These are phyloP conservation scores for Cephus pulcher DNA, from an alignment of 2,888 invertebrate species.

Conservation along the genomic window DNA sequence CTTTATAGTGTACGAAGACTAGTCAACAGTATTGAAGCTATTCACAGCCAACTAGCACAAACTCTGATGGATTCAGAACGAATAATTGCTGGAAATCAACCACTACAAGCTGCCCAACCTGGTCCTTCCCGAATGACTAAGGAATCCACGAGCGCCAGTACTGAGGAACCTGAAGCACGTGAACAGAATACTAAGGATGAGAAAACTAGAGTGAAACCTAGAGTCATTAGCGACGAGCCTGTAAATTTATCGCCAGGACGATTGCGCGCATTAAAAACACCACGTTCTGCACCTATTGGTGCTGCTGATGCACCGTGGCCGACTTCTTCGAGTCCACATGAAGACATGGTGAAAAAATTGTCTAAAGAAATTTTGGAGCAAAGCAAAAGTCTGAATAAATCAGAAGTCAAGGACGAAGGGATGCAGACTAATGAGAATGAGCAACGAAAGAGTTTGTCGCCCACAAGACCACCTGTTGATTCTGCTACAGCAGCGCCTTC, in stretches of 20 bases:
- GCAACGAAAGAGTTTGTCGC: not conserved
- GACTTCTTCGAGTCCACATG: slow-evolving; percentile 35
- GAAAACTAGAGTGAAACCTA: slow-evolving; percentile 41
- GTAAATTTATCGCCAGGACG: slow-evolving; percentile 48
- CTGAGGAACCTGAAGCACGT: not conserved
- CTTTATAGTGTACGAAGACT: slow-evolving; percentile 44
- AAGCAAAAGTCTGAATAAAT: slow-evolving; percentile 50
- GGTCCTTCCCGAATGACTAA: not conserved
- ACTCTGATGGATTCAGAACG: slow-evolving; percentile 54
- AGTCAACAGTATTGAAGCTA: slow-evolving; percentile 53
- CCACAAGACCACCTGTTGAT: not conserved
- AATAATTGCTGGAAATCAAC: slow-evolving; percentile 38
- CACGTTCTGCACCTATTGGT: not conserved
- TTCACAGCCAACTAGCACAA: slow-evolving; percentile 50
- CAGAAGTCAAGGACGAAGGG: not conserved
- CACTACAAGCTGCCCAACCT: not conserved
- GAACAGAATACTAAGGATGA: not conserved
- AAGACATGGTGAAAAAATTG: slow-evolving; percentile 50
- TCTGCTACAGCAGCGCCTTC: not conserved
- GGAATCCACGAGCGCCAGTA: not conserved
- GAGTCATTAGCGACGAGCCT: slow-evolving; percentile 47
- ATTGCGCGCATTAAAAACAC: slow-evolving; percentile 19
- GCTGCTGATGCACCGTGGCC: not conserved
- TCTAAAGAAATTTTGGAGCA: slow-evolving; percentile 59
- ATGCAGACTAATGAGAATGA: not conserved